Conservation (phyloP, 2,888 invertebrate genomes). For the Agrotis segetum region DNA sequence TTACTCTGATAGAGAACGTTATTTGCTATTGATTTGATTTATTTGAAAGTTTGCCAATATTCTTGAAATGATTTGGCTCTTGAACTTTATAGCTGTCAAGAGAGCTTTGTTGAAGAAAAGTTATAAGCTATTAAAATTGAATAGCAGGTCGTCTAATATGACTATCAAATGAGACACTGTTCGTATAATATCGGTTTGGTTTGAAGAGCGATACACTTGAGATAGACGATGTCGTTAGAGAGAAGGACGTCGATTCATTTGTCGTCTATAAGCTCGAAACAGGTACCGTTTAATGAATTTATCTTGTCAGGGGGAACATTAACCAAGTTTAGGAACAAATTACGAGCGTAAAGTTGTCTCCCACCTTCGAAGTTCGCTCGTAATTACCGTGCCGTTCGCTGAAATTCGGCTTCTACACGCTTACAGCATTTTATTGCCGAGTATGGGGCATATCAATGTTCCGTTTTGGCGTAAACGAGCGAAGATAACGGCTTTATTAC, state of each 20-base stretch:
- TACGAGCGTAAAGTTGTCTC: constrained; percentile 86
- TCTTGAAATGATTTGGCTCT: constrained; percentile 28
- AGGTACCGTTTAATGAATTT: constrained; percentile 87
- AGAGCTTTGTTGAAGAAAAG: constrained; percentile 26
- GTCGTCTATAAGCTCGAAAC: constrained; percentile 75
- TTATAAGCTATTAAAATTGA: constrained; percentile 38
- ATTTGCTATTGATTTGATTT: constrained; percentile 35
- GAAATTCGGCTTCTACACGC: constrained; percentile 74
- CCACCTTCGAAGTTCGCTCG: constrained; percentile 81
- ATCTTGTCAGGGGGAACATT: constrained; percentile 88
- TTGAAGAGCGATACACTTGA: constrained; percentile 68
- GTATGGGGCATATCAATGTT: constrained; percentile 79
- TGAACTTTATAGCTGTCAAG: constrained; percentile 29
- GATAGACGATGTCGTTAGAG: constrained; percentile 75
- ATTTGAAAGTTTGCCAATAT: constrained; percentile 46
- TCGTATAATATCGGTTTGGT: constrained; percentile 56
- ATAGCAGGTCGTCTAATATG: constrained; percentile 28
- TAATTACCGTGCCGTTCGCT: constrained; percentile 83
- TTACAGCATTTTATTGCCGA: constrained; percentile 78
- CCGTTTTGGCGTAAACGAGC: constrained; percentile 84
- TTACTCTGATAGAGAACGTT: constrained; percentile 24
- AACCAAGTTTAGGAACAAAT: constrained; percentile 88
- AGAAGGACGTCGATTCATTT: constrained; percentile 71
- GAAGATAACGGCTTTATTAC: constrained; percentile 86
- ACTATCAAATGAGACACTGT: constrained; percentile 39